Evolutionary conservation across 2,113 vertebrate species (phyloP).

Genomic region (Tonatia bakeri): DNA sequence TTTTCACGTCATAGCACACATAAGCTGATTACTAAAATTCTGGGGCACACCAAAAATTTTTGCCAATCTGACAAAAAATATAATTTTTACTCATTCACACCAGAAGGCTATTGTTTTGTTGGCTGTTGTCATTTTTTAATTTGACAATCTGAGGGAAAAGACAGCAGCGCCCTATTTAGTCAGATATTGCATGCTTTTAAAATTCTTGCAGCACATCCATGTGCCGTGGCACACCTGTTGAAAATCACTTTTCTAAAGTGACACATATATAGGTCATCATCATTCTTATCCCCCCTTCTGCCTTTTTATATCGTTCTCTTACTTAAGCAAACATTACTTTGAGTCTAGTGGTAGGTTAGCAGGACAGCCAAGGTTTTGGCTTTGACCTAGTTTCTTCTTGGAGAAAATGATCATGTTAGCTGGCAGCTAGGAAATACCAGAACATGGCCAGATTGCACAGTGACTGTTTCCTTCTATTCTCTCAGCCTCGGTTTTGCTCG

Average conservation of each 20-base stretch:
- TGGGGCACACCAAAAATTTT: too few species aligned
- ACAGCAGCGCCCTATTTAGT: too few species aligned
- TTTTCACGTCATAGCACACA: too few species aligned
- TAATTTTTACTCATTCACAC: too few species aligned
- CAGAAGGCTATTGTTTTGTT: too few species aligned
- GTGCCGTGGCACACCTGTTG: too few species aligned
- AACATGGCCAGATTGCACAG: conserved; percentile 57
- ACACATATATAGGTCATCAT: conserved; percentile 34
- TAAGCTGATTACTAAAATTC: too few species aligned
- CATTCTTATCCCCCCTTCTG: conserved; percentile 33
- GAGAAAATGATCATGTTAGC: conserved; percentile 69
- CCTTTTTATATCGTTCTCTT: conserved; percentile 54
- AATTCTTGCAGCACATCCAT: too few species aligned
- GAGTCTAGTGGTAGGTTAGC: conserved; percentile 59
- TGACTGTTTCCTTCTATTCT: conserved; percentile 57
- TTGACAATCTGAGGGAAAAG: too few species aligned
- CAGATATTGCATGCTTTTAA: too few species aligned
- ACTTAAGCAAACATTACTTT: conserved; percentile 45
- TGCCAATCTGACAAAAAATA: too few species aligned
- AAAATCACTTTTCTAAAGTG: background rate
- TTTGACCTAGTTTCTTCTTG: conserved; percentile 67
- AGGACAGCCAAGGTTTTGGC: conserved; percentile 63
- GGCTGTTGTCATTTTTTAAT: too few species aligned
- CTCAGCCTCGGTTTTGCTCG: conserved; percentile 37
- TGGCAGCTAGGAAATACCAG: conserved; percentile 69